These are phyloP conservation scores for Melanostoma mellinum DNA, from an alignment of 2,888 invertebrate genomes.

Conservation along the genomic window DNA sequence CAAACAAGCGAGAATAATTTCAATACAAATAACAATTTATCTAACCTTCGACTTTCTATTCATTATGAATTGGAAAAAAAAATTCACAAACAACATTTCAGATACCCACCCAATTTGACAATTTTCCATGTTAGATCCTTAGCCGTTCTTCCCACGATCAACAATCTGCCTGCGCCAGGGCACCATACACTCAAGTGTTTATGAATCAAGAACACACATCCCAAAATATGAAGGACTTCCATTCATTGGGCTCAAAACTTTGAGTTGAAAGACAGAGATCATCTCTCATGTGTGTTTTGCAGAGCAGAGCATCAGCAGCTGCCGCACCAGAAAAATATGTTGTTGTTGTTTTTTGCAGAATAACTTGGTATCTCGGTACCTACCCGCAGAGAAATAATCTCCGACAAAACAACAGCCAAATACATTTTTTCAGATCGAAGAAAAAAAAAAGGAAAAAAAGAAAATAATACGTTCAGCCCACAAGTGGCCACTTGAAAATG, in stretches of 20 bases:
- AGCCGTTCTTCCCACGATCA: conserved; percentile 62
- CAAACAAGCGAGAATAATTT: too few relatives aligned
- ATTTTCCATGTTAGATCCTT: conserved; percentile 29
- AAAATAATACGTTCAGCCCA: conserved; percentile 22
- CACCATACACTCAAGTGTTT: conserved; percentile 13
- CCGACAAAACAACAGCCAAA: conserved; percentile 33
- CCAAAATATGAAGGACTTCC: conserved; percentile 65
- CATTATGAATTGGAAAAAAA: background rate
- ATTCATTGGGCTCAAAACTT: conserved; percentile 47
- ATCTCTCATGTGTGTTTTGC: conserved; percentile 44
- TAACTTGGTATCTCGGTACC: conserved; percentile 36
- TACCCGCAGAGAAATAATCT: conserved; percentile 32
- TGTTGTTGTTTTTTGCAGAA: conserved; percentile 37
- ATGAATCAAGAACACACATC: conserved; percentile 32
- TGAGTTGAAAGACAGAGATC: conserved; percentile 57
- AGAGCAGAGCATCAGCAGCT: conserved; percentile 42
- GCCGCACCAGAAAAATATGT: conserved; percentile 24
- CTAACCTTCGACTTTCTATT: background rate
- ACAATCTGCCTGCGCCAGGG: conserved; percentile 36
- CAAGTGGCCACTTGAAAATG: conserved; percentile 71
- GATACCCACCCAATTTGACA: conserved; percentile 16
- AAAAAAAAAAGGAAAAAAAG: conserved; percentile 5
- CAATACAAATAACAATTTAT: too few relatives aligned
- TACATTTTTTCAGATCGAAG: conserved; percentile 17
- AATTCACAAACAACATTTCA: background rate